Evolutionary conservation across 2,888 invertebrate genomes (phyloP), one percentile per base, ranked within the genome.

Genomic region (Tuberolachnus salignus): DNA sequence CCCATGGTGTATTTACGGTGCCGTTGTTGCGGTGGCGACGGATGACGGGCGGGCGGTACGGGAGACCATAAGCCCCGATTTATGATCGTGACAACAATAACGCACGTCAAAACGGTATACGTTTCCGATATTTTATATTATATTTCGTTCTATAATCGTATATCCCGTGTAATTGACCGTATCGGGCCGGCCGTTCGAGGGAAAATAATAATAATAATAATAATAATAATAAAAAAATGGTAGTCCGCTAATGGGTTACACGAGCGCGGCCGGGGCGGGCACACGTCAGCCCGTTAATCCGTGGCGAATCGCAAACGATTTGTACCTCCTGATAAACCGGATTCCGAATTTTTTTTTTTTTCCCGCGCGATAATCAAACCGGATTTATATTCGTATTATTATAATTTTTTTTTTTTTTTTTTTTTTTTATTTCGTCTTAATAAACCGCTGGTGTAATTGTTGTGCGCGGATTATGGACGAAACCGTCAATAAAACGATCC

Each of bases 301-400:
- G 78, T 78, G 59, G 67, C 78, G 34, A 69, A 78, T 67, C 78
- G 42, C n/a, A n/a, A 21, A 59, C 75, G 75, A 46, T 75, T 57
- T 57, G 49, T 75, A 34, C 67, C 67, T 57, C 63, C 3, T 16
- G 23, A 21, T 51, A 59, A 78, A 78, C 57, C 78, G 57, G 78
- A 69, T 51, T 59, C 34, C n/a, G n/a, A 2, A 11, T 21, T 49
- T 34, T 59, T 46, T 21, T 49, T 34, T 59, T 46, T 21, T 3
- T 2, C 21, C 13, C 34, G n/a, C 6, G 2, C 34, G 34, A 64
- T 34, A 34, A 44, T 64, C 74, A 44, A 26, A 55, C 19, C 74
- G 55, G 74, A 57, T 55, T 75, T 66, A 53, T n/a, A n/a, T n/a
- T n/a, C 64, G 34, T 34, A 6, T 34, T 4, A 34, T 34, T 34